Evolutionary conservation across 2,113 vertebrate genomes (phyloP).

Genomic region (Dicrurus megarhynchus): DNA sequence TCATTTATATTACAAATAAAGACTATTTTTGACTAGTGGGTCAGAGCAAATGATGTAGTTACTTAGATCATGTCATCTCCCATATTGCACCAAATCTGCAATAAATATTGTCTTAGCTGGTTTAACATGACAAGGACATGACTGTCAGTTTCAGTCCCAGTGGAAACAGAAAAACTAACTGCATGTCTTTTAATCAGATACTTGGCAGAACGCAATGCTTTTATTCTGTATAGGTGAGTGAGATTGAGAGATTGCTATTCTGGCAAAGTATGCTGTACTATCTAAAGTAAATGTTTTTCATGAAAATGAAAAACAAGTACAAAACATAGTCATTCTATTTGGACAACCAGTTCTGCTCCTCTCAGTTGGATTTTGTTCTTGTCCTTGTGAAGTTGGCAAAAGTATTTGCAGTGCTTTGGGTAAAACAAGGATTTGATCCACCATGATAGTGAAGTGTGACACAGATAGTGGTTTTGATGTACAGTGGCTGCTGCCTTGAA

Average conservation of each 20-base stretch:
- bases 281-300: background rate
- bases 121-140: background rate
- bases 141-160: background rate
- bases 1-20: background rate
- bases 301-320: background rate
- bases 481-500: background rate
- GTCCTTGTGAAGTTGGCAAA: background rate
- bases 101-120: background rate
- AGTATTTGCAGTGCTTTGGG: background rate
- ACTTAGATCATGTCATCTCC: background rate
- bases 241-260: background rate
- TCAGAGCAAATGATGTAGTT: background rate
- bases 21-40: background rate
- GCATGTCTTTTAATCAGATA: background rate
- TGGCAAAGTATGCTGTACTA: background rate
- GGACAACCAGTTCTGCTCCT: background rate
- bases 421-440: background rate
- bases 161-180: background rate
- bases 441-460: background rate
- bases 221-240: background rate
- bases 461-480: background rate
- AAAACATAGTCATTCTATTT: background rate
- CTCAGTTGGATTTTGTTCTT: background rate
- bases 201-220: background rate
- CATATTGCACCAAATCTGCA: background rate